Evolutionary conservation across 2,797 vertebrate genomes (phyloP).

Genomic region (Enteromius thamalakanensis): DNA sequence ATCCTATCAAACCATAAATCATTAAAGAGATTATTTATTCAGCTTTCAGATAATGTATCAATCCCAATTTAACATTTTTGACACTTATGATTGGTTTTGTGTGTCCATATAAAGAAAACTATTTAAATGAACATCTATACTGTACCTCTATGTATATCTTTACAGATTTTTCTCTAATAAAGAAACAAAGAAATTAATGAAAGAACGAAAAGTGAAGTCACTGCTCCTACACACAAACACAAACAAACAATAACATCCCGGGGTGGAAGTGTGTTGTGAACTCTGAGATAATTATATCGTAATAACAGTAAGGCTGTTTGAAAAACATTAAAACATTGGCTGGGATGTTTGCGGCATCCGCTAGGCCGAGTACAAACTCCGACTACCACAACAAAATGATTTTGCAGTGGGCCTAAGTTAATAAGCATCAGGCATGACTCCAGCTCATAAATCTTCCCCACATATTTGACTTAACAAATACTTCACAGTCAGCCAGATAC

Average conservation of each 20-base stretch:
- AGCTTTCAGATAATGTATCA: too few species aligned
- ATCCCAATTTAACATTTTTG: too few species aligned
- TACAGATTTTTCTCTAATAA: not conserved
- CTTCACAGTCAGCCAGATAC: slow-evolving; percentile 15
- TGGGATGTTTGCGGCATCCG: slow-evolving; percentile 19
- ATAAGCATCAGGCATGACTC: slow-evolving; percentile 47
- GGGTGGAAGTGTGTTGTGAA: not conserved
- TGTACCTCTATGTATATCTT: not conserved
- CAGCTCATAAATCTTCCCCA: slow-evolving; percentile 43
- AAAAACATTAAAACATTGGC: not conserved
- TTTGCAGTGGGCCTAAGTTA: slow-evolving; percentile 43
- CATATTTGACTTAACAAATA: slow-evolving; percentile 39
- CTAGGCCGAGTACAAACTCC: slow-evolving; percentile 23
- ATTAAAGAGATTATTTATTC: too few species aligned
- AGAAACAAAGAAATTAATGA: not conserved
- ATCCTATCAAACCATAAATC: too few species aligned
- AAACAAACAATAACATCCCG: not conserved
- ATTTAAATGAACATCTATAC: not conserved
- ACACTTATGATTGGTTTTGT: too few species aligned
- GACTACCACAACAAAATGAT: slow-evolving; percentile 30
- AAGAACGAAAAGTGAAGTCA: not conserved
- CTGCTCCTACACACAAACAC: not conserved
- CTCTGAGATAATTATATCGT: not conserved
- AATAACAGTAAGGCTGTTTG: not conserved
- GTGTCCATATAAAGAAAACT: not conserved